Percentiles rank a stretch among this genome's conserved stretches.
Evolutionary conservation across 2,113 vertebrate species (phyloP).

Genomic region (Lucifuga dentata): DNA sequence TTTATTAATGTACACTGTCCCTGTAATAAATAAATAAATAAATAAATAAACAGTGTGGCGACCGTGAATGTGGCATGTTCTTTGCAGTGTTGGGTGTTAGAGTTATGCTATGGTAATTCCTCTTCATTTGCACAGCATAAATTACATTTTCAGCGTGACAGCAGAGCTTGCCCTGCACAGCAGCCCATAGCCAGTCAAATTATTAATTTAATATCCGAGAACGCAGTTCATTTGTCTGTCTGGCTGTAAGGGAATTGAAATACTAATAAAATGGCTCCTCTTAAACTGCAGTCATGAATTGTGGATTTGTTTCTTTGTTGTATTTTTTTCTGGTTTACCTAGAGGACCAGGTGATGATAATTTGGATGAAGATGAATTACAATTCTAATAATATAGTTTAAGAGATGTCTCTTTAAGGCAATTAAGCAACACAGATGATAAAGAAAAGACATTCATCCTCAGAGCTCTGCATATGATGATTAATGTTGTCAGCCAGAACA

Average conservation of each 20-base stretch:
- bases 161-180: slow-evolving; percentile 50
- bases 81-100: slow-evolving; percentile 51
- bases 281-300: slow-evolving; percentile 33
- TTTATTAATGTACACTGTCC: too few species aligned
- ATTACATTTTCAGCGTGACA: slow-evolving; percentile 76
- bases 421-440: slow-evolving; percentile 32
- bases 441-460: slow-evolving; percentile 37
- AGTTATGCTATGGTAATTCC: slow-evolving; percentile 74
- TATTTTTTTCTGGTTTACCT: slow-evolving; percentile 23
- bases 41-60: slow-evolving; percentile 27
- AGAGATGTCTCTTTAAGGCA: slow-evolving; percentile 25
- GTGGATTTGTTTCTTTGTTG: slow-evolving; percentile 9
- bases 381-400: slow-evolving; percentile 16
- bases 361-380: slow-evolving; percentile 32
- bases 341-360: slow-evolving; percentile 40
- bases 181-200: slow-evolving; percentile 56
- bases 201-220: slow-evolving; percentile 73
- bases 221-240: slow-evolving; percentile 69
- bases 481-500: slow-evolving; percentile 40
- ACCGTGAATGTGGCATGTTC: slow-evolving; percentile 65
- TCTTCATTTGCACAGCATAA: slow-evolving; percentile 79
- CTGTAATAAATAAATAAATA: too few species aligned
- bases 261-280: slow-evolving; percentile 63
- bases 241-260: slow-evolving; percentile 64
- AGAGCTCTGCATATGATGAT: slow-evolving; percentile 29